Evolutionary conservation across 2,113 vertebrate species (phyloP).

Genomic region (Entelurus aequoreus): DNA sequence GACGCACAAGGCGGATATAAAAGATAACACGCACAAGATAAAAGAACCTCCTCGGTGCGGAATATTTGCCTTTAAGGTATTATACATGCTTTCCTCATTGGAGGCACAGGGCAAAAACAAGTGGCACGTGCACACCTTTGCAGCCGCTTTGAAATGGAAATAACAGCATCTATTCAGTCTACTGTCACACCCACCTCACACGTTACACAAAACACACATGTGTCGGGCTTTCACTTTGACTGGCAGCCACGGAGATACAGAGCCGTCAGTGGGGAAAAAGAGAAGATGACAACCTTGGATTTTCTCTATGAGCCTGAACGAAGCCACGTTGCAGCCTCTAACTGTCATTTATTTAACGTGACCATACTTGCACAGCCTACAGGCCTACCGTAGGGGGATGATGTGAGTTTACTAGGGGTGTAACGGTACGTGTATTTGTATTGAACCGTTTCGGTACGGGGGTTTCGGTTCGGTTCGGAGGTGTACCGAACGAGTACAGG

Average conservation of each 20-base stretch:
- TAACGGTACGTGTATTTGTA: too few relatives aligned
- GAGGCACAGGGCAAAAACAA: slow-evolving; percentile 25
- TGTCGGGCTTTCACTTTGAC: slow-evolving; percentile 12
- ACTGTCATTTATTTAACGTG: not conserved
- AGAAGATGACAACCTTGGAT: slow-evolving; percentile 51
- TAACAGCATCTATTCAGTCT: slow-evolving; percentile 9
- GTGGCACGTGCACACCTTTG: slow-evolving; percentile 15
- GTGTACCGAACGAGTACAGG: too few relatives aligned
- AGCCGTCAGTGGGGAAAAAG: slow-evolving; percentile 17
- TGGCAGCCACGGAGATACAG: slow-evolving; percentile 27
- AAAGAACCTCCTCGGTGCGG: slow-evolving; percentile 41
- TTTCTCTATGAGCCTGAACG: slow-evolving; percentile 28
- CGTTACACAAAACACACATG: slow-evolving; percentile 2
- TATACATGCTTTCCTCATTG: slow-evolving; percentile 21
- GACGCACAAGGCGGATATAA: slow-evolving; percentile 13
- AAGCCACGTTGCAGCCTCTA: slow-evolving; percentile 6
- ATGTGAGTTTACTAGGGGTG: too few relatives aligned
- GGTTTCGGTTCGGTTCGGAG: too few relatives aligned
- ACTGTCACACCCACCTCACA: slow-evolving; percentile 1
- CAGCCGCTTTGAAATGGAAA: slow-evolving; percentile 24
- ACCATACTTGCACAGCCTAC: slow-evolving; percentile 4
- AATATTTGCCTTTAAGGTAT: slow-evolving; percentile 18
- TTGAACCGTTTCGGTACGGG: too few relatives aligned
- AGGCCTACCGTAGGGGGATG: not conserved
- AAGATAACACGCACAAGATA: slow-evolving; percentile 18